These are phyloP conservation scores for Falcunculus frontatus DNA, from an alignment of 2,113 vertebrate genomes.

Conservation along the genomic window DNA sequence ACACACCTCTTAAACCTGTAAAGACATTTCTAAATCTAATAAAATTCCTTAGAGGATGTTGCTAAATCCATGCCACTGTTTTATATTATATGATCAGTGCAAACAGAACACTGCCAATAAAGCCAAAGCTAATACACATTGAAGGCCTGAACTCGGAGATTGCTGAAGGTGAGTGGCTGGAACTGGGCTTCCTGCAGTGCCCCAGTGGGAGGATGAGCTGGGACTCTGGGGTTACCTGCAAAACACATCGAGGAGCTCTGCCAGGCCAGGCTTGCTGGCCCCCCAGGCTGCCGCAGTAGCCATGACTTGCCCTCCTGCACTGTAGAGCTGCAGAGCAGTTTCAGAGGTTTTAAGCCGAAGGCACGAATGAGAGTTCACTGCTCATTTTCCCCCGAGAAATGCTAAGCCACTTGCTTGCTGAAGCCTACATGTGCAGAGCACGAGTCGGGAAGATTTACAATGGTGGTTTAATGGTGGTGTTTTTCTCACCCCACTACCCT, in stretches of 20 bases:
- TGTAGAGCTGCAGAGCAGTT: background rate
- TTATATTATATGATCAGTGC: background rate
- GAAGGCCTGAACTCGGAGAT: background rate
- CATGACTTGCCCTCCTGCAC: background rate
- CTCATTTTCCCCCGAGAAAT: background rate
- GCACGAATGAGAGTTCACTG: background rate
- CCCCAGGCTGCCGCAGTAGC: background rate
- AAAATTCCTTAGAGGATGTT: background rate
- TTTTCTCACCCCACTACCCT: background rate
- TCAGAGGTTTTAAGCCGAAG: background rate
- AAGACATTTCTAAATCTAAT: background rate
- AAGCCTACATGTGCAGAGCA: background rate
- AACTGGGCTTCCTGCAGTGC: background rate
- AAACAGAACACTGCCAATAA: background rate
- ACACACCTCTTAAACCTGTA: background rate
- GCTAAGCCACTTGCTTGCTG: background rate
- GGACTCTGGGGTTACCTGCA: background rate
- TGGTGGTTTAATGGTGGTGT: background rate
- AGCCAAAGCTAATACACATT: accelerated
- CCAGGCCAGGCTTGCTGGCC: background rate
- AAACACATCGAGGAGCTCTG: accelerated
- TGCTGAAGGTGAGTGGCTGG: background rate
- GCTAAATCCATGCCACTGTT: background rate
- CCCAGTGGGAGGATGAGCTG: background rate
- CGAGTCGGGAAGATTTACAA: background rate